Conservation (phyloP, 2,888 invertebrate species). For the Osedax frankpressi region DNA sequence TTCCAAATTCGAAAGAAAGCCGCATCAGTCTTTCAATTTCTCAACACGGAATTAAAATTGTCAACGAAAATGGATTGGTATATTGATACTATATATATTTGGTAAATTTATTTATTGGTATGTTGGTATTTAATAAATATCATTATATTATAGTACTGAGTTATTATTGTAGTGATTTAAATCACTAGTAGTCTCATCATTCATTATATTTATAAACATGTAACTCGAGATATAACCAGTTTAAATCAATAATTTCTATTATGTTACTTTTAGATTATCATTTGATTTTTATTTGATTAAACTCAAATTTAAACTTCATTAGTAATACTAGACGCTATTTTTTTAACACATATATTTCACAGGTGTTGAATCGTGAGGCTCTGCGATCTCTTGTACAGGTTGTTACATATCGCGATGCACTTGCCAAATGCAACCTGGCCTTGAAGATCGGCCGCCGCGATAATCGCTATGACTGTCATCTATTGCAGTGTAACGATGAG, state of each 20-base stretch:
- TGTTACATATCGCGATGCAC: conserved; percentile 40
- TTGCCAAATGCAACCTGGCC: conserved; percentile 37
- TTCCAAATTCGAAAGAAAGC: conserved; percentile 33
- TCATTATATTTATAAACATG: too few species aligned
- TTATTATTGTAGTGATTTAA: too few species aligned
- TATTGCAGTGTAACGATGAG: conserved; percentile 40
- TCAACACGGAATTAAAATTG: conserved; percentile 39
- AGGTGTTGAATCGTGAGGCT: conserved; percentile 40
- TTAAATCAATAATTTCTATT: too few species aligned
- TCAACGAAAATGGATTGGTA: conserved; percentile 26
- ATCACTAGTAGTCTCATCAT: too few species aligned
- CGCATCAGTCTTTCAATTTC: conserved; percentile 36
- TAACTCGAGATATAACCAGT: too few species aligned
- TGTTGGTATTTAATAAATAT: too few species aligned
- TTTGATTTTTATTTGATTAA: too few species aligned
- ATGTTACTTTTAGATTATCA: too few species aligned
- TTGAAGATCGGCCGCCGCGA: conserved; percentile 39
- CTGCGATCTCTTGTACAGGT: conserved; percentile 41
- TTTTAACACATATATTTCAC: too few species aligned
- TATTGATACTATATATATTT: conserved; percentile 14
- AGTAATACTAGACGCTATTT: too few species aligned
- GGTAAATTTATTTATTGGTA: conserved; percentile 27
- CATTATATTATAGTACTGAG: too few species aligned
- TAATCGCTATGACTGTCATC: conserved; percentile 36
- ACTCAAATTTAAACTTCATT: too few species aligned